Evolutionary conservation across 2,888 invertebrate genomes (phyloP), one percentile per base, ranked within the genome.

Genomic region (Caenorhabditis macrosperma): DNA sequence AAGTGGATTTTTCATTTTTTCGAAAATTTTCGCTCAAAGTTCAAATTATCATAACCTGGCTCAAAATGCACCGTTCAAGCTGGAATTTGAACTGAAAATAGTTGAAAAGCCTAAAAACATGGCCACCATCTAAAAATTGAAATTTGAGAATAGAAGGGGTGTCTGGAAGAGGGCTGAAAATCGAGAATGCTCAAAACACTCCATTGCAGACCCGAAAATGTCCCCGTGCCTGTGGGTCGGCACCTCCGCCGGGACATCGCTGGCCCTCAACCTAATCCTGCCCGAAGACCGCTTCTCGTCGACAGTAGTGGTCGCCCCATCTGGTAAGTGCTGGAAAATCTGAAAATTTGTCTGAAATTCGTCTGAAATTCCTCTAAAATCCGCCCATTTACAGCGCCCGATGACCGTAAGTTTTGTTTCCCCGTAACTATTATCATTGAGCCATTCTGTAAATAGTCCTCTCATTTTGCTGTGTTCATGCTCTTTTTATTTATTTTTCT

Each of bases 171-270:
- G n/a, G n/a, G n/a, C n/a, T n/a, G n/a, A n/a, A n/a, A n/a, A n/a
- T n/a, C n/a, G n/a, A n/a, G n/a, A n/a, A n/a, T n/a, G n/a, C n/a
- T n/a, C n/a, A n/a, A n/a, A n/a, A n/a, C n/a, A n/a, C n/a, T n/a
- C n/a, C n/a, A n/a, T 66, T 87, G 57, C 63, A 89, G 89, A 84
- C 30, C 38, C 85, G 12, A 87, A 87, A 93, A 95, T 95, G 91
- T 79, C 82, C 12, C 96, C 98, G 86, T 96, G 96, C 88, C 93
- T 99, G 85, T 99, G 98, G 98, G 94, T 98, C 89, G 98, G 99
- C 89, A 98, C 97, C 87, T 96, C 96, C 92, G 93, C 95, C 89
- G 99, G 99, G 89, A 96, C 97, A 77, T 95, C 97, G 91, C 93
- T 98, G 90, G 96, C 96, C 82, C 94, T 98, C 92, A 94, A 95